These are phyloP conservation scores for Halcyon senegalensis DNA, from an alignment of 2,113 vertebrate genomes.

Conservation along the genomic window DNA sequence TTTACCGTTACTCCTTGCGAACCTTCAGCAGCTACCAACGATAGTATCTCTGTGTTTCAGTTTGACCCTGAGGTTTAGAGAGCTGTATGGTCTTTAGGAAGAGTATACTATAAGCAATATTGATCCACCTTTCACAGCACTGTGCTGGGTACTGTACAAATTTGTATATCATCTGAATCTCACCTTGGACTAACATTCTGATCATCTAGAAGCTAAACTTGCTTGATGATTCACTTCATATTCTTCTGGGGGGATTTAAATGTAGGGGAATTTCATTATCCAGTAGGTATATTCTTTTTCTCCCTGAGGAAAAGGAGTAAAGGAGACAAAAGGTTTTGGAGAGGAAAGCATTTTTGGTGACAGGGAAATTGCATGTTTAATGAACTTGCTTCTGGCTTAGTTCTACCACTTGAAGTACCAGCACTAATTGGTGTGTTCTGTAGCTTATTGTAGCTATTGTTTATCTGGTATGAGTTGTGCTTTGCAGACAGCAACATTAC, in stretches of 20 bases:
- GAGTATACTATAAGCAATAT: neutral
- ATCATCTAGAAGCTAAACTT: neutral
- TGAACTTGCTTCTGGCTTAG: neutral
- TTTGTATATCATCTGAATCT: neutral
- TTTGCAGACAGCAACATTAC: neutral
- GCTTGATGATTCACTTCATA: neutral
- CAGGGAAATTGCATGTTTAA: neutral
- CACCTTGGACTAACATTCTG: neutral
- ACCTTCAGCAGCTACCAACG: neutral
- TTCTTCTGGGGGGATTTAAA: neutral
- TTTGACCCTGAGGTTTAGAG: neutral
- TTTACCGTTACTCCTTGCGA: neutral
- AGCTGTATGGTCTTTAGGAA: neutral
- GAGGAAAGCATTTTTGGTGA: neutral
- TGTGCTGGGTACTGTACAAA: neutral
- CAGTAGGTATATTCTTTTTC: neutral
- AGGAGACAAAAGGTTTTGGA: neutral
- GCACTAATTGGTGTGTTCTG: neutral
- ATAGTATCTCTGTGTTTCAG: neutral
- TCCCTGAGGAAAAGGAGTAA: neutral
- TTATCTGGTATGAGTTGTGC: neutral
- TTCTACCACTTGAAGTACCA: neutral
- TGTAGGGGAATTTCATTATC: neutral
- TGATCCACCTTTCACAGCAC: neutral
- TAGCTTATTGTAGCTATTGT: neutral